Base-by-base conservation (phyloP, 2,113 vertebrate genomes). In the Podilymbus podiceps region DNA sequence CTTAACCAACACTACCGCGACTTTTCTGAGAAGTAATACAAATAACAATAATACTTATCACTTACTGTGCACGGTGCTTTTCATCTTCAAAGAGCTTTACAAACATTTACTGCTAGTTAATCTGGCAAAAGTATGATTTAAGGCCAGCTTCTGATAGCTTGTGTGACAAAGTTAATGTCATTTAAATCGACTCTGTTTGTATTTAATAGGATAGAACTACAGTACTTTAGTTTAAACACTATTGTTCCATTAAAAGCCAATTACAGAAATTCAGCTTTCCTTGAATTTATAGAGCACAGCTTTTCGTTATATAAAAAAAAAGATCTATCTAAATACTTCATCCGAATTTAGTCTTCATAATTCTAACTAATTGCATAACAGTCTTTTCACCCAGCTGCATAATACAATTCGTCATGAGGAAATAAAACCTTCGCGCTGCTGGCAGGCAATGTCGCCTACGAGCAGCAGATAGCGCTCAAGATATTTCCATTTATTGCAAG, bases 381-480 rank as follows among this genome's bases (percentile, higher is more conserved):
- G 60, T 64, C 59, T 62, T 93, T 67, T 24, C 50, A 94, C 27
- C 11, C 63, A 38, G 40, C 55, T 4, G 94, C 71, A 60, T 83
- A 67, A 19, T 52, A 83, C 49, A 42, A 27, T 28, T 35, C 44
- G 38, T 55, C 78, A 27, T 42, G 81, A 38, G 44, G 60, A 44
- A 66, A 23, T 2, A 35, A 69, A 60, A 6, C 10, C 24, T 5
- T 10, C 5, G 23, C 31, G 28, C 47, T 8, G 82, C 52, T 1
- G 58, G 72, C 40, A 47, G 59, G 96, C 88, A 97, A 72, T 96
- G 7, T 96, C 91, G 31, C 58, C 78, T 12, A 90, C 59, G 12
- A 82, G 84, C 98, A 97, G 95, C n/a, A 98, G 98, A 98, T 91
- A 66, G 98, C 96, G 96, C 97, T 91, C 95, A 90, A 95, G 98